Evolutionary conservation across 2,888 invertebrate species (phyloP), one percentile per base, ranked within the genome.

Genomic region (Sinodicranocentrus sp.): DNA sequence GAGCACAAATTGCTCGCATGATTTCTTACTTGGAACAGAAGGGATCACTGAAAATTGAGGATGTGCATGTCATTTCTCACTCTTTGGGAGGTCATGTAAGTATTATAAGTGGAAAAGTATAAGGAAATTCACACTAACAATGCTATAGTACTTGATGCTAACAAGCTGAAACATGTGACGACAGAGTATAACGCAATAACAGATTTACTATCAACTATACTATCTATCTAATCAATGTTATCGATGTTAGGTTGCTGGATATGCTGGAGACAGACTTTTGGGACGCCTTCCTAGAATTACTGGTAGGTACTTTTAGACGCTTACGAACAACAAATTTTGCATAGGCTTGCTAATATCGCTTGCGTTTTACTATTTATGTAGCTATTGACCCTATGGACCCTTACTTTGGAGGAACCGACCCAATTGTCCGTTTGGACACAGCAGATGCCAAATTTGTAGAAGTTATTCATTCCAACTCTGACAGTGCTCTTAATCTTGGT

Each of bases 351-450:
- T n/a, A n/a, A n/a, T n/a, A n/a, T n/a, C n/a, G n/a, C n/a, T n/a
- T n/a, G n/a, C n/a, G 17, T n/a, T n/a, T 48, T 5, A 13, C 17
- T 17, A n/a, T 48, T 48, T 48, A 33, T 33, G 33, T 48, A 91
- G 94, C 93, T 54, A 89, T 94, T 82, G 94, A 94, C 88, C 94
- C 94, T 8, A 93, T 94, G 0, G 93, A 93, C 78, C 94, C 93
- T 0, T 94, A 93, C 87, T 94, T 94, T 89, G 91, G 91, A 17
- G 90, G 90, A 1, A 89, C 89, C 70, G 89, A 90, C 72, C 86
- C 89, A 10, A 90, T 90, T 0, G 92, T 93, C 84, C 91, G 92
- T 10, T 89, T 94, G 82, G 93, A 93, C 87, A 90, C 90, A 2
- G 89, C 91, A 0, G 94, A 94, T 84, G 94, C 94, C 0, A 91